Base-by-base conservation (phyloP, 2,888 invertebrate species). In the Eucera pruinosa region DNA sequence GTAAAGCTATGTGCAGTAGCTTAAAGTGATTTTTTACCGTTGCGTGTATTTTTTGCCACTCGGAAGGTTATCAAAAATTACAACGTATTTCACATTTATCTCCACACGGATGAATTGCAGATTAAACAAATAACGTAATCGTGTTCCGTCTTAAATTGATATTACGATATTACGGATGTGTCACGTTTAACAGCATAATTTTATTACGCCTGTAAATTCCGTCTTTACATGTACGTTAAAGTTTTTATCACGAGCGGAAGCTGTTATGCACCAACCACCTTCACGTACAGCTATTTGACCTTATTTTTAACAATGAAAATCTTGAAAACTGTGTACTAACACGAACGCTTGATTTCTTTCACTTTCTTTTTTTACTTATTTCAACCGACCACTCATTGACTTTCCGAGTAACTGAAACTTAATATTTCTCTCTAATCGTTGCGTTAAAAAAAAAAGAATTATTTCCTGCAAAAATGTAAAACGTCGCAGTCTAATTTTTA, bases 11-110 rank as follows among this genome's bases (percentile, higher is more conserved):
- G 36, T 48, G 48, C 15, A 67, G n/a, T 7, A 39, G 48, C 27
- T n/a, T 25, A 47, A 67, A 27, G 13, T 57, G 57, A 66, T 57
- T 6, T 48, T 66, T 48, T 25, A 36, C 27, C 7, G 15, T 18
- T 18, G 2, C n/a, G 27, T 15, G 11, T 15, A 9, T 13, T 45
- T 45, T 13, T 9, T 1, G 18, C 9, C 11, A 41, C 2, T n/a
- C 6, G 11, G 2, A 6, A 6, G 33, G 33, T 0, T 11, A 3
- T 6, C 6, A 52, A n/a, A 57, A 33, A 30, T 1, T 7, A 15
- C 5, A 7, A 7, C 6, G 13, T 33, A 36, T 45, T 18, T 45
- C 13, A 27, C 27, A 25, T 50, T 50, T 15, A 27, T 15, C 18
- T 9, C 25, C 15, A 6, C 36, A n/a, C 15, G 20, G 5, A 18